These are phyloP conservation scores for Tribolium freemani DNA, from an alignment of 2,888 invertebrate genomes.

Conservation along the genomic window DNA sequence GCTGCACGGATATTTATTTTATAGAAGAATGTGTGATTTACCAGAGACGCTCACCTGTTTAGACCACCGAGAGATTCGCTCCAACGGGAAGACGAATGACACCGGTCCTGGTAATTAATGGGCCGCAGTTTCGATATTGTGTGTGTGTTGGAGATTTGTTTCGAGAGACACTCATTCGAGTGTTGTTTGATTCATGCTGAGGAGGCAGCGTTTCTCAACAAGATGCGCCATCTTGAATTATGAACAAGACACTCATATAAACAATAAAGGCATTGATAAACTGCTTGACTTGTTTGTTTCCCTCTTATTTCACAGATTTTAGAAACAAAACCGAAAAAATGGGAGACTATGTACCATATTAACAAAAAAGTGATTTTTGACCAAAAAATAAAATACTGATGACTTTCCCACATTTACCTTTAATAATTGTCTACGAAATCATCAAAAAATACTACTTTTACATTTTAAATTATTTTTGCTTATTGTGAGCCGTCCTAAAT, in stretches of 20 bases:
- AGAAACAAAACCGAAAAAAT: too few relatives aligned
- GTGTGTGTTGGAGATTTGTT: neutral
- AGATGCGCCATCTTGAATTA: neutral
- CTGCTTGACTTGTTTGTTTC: too few relatives aligned
- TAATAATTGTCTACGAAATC: too few relatives aligned
- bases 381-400: too few relatives aligned
- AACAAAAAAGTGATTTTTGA: too few relatives aligned
- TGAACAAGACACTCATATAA: neutral
- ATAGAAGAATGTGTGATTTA: constrained; percentile 15
- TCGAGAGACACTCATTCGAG: neutral
- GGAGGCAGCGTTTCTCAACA: neutral
- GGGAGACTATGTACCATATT: too few relatives aligned
- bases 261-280: too few relatives aligned
- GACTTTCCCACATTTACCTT: too few relatives aligned
- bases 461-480: too few relatives aligned
- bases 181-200: neutral
- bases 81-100: constrained; percentile 22
- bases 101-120: constrained; percentile 8
- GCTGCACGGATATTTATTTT: neutral
- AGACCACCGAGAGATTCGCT: constrained; percentile 33
- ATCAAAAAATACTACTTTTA: too few relatives aligned
- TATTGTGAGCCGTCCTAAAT: too few relatives aligned
- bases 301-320: too few relatives aligned
- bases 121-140: neutral
- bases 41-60: constrained; percentile 10